phyloP scores from a whole-genome alignment of 2,888 invertebrate species.

The Schizotus pectinicornis region DNA sequence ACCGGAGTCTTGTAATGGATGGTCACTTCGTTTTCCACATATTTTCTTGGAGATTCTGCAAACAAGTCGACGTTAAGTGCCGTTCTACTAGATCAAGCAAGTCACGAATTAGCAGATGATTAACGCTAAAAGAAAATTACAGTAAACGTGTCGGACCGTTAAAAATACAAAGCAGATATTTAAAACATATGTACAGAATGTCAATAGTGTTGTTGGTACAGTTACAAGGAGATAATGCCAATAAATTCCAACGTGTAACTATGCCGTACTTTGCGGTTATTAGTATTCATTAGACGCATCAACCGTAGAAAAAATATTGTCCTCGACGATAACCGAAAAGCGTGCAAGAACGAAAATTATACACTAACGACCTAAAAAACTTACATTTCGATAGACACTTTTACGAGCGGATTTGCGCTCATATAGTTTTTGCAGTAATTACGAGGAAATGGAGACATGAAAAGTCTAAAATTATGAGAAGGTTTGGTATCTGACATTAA shows the following conservation, averaged over 20 bases:
- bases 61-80: constrained; percentile 22
- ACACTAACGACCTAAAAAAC: no score
- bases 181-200: background rate
- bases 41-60: constrained; percentile 85
- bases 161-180: background rate
- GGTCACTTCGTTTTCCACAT: constrained; percentile 92
- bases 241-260: constrained; percentile 8
- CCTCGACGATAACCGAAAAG: no score
- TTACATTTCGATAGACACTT: no score
- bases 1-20: constrained; percentile 92
- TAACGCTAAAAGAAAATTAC: background rate
- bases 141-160: background rate
- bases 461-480: no score
- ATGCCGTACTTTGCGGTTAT: constrained; percentile 1
- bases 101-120: background rate
- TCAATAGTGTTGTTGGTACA: constrained; percentile 1
- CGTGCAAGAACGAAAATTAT: no score
- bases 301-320: no score
- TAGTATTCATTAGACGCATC: background rate
- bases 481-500: no score
- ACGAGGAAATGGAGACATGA: no score
- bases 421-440: no score
- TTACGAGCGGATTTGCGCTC: no score
- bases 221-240: background rate
- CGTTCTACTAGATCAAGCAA: no score